Evolutionary conservation across 2,797 vertebrate species (phyloP).

Genomic region (Kryptolebias ocellatus): DNA sequence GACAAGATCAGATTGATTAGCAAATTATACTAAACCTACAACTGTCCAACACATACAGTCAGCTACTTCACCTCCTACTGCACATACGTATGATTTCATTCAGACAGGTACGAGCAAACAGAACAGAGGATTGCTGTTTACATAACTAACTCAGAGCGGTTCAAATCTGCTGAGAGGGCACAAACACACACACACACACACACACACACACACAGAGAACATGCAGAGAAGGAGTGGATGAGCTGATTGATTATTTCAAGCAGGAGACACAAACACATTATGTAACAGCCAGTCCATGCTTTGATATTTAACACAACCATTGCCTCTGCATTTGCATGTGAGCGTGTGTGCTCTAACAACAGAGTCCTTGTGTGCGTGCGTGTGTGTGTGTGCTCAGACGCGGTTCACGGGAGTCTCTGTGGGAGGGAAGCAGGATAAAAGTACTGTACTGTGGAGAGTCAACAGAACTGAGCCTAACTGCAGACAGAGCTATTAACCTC

Average conservation of each 20-base stretch:
- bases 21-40: not conserved
- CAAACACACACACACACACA: not conserved
- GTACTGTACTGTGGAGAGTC: constrained; percentile 39
- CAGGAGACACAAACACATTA: constrained; percentile 35
- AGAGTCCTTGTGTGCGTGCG: not conserved
- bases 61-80: too few species aligned
- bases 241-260: constrained; percentile 22
- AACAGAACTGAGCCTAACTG: constrained; percentile 55
- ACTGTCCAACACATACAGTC: too few species aligned
- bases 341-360: not conserved
- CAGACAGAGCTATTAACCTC: constrained; percentile 32
- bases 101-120: constrained; percentile 18
- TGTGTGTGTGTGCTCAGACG: constrained; percentile 15
- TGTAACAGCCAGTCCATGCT: constrained; percentile 10
- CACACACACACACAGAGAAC: constrained; percentile 10
- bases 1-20: too few species aligned
- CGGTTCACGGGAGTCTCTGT: constrained; percentile 34
- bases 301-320: constrained; percentile 10
- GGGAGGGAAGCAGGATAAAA: constrained; percentile 56
- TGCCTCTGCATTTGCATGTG: constrained; percentile 7
- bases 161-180: constrained; percentile 5
- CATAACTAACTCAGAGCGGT: constrained; percentile 4
- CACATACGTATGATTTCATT: constrained; percentile 9
- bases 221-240: constrained; percentile 21
- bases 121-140: not conserved